phyloP scores from a whole-genome alignment of 23 tunicate species.

The Aplidium turbinatum region DNA sequence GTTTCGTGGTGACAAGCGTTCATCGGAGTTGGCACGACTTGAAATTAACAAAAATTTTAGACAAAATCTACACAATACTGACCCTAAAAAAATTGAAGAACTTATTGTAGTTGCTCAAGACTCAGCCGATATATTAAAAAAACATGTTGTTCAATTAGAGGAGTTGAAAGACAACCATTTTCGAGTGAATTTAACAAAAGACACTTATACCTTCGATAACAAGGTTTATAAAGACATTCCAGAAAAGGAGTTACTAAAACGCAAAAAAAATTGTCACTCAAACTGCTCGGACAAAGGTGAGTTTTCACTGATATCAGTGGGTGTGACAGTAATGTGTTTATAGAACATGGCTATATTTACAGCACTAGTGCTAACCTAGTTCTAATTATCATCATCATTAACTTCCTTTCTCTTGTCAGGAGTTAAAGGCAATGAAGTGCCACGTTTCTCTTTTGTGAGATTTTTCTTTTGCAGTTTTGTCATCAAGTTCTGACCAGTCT shows the following conservation, averaged over 20 bases:
- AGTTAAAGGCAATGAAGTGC: too few species aligned
- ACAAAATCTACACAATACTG: conserved; percentile 43
- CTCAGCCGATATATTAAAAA: conserved; percentile 60
- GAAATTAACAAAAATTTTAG: conserved; percentile 76
- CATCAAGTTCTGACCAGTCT: too few species aligned
- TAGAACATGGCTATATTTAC: too few species aligned
- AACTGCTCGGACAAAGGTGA: too few species aligned
- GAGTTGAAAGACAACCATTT: conserved; percentile 35
- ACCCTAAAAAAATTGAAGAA: conserved; percentile 64
- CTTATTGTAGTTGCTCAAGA: conserved; percentile 65
- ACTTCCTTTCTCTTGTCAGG: too few species aligned
- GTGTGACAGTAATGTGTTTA: too few species aligned
- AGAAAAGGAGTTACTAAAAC: conserved; percentile 53
- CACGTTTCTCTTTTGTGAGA: too few species aligned
- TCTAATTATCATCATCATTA: too few species aligned
- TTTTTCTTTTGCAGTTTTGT: too few species aligned
- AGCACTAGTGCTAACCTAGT: too few species aligned
- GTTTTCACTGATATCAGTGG: too few species aligned
- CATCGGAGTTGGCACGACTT: conserved; percentile 52
- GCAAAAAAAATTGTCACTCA: too few species aligned
- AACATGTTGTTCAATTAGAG: conserved; percentile 84
- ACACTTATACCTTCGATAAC: conserved; percentile 66
- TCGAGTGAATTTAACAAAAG: conserved; percentile 71
- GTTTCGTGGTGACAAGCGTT: conserved; percentile 58
- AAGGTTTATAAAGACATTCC: conserved; percentile 46